These are phyloP conservation scores for Pseudococcus longispinus DNA, from an alignment of 2,888 invertebrate species.

Conservation along the genomic window DNA sequence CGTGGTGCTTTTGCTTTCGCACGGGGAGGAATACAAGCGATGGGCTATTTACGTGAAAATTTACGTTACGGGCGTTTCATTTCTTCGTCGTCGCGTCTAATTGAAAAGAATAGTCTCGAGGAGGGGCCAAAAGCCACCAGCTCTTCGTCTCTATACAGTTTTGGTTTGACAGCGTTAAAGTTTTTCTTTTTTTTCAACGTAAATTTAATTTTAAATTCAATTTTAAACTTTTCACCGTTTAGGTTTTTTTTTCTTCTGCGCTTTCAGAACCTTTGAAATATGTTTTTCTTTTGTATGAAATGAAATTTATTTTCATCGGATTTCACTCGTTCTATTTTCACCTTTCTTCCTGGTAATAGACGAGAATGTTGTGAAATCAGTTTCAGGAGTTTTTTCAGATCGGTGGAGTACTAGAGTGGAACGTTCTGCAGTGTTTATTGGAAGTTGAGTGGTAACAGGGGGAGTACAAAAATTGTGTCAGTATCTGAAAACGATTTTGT, in stretches of 20 bases:
- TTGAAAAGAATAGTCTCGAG: constrained; percentile 30
- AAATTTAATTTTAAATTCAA: constrained; percentile 31
- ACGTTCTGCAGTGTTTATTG: no score
- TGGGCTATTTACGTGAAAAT: not conserved
- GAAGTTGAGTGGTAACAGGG: no score
- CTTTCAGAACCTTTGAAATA: constrained; percentile 10
- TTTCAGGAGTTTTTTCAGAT: not conserved
- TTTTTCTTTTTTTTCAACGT: constrained; percentile 2
- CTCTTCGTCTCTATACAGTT: not conserved
- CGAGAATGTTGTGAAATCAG: not conserved
- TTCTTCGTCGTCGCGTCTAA: constrained; percentile 3
- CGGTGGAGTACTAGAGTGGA: no score
- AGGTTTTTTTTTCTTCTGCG: not conserved
- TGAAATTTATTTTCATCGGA: not conserved
- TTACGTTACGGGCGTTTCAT: constrained; percentile 12
- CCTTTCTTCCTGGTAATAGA: not conserved
- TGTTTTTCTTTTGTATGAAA: not conserved
- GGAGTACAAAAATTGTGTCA: no score
- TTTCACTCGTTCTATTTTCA: not conserved
- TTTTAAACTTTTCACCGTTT: constrained; percentile 27
- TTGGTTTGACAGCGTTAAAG: constrained; percentile 1
- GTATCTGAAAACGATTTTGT: no score
- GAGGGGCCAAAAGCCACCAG: not conserved
- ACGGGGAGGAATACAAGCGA: not conserved
- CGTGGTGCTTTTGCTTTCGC: not conserved